These are phyloP conservation scores for Butastur rufipennis DNA, from an alignment of 2,113 vertebrate species.

Conservation along the genomic window DNA sequence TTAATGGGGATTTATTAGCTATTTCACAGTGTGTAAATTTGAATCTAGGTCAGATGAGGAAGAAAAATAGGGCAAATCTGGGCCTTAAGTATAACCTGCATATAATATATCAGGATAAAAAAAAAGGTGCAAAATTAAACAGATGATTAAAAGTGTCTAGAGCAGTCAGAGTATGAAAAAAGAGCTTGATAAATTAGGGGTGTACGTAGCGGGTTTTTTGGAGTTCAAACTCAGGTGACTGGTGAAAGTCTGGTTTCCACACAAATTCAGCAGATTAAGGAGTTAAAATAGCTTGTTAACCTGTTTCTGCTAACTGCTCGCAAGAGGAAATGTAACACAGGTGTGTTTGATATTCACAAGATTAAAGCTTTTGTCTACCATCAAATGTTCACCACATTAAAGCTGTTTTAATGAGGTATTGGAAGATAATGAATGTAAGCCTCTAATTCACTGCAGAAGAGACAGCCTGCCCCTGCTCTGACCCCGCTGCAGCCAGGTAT, in stretches of 20 bases:
- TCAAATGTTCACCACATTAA: conserved; percentile 76
- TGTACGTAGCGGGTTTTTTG: neutral
- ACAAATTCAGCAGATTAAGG: conserved; percentile 55
- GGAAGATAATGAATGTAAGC: conserved; percentile 77
- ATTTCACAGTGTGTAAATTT: conserved; percentile 83
- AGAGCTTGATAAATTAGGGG: conserved; percentile 62
- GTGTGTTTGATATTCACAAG: conserved; percentile 76
- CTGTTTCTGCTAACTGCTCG: conserved; percentile 69
- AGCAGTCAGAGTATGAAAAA: conserved; percentile 57
- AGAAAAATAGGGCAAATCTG: conserved; percentile 73
- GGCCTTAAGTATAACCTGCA: conserved; percentile 67
- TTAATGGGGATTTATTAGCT: conserved; percentile 83
- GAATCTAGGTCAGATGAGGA: conserved; percentile 77
- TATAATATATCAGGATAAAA: conserved; percentile 66
- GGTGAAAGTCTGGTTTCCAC: conserved; percentile 60
- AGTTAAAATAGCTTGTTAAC: conserved; percentile 72
- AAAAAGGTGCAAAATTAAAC: conserved; percentile 69
- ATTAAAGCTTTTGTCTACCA: conserved; percentile 77
- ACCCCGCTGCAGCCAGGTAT: conserved; percentile 73
- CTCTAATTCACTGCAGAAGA: conserved; percentile 70
- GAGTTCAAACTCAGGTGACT: conserved; percentile 61
- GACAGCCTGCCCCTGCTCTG: conserved; percentile 65
- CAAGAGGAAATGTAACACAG: conserved; percentile 78
- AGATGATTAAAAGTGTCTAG: conserved; percentile 69
- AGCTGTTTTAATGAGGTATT: conserved; percentile 76